Conservation (phyloP, 2,113 vertebrate species). For the Galbula dea region DNA sequence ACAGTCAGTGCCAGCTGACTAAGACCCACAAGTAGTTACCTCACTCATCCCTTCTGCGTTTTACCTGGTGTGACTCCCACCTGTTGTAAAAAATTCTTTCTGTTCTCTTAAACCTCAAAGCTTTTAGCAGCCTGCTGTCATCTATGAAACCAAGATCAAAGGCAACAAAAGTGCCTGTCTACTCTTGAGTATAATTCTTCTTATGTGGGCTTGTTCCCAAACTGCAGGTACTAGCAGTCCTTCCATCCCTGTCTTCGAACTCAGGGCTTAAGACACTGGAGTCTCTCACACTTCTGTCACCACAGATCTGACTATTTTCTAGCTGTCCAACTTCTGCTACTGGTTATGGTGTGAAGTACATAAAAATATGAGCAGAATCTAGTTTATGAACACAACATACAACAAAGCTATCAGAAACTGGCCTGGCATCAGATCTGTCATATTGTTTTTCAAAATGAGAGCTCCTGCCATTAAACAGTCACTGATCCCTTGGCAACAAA, state of each 20-base stretch:
- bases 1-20: background rate
- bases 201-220: background rate
- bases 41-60: background rate
- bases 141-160: conserved; percentile 32
- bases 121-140: conserved; percentile 6
- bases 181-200: conserved; percentile 17
- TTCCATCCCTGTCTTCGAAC: background rate
- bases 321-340: background rate
- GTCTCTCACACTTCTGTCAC: background rate
- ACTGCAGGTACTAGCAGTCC: background rate
- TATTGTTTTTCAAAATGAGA: background rate
- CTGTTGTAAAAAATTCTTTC: background rate
- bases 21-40: background rate
- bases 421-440: background rate
- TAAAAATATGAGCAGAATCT: background rate
- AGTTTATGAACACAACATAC: background rate
- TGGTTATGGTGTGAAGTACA: background rate
- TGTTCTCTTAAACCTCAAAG: background rate
- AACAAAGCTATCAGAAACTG: background rate
- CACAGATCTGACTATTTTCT: background rate
- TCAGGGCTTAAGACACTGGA: background rate
- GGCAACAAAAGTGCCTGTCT: background rate
- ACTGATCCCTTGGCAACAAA: background rate
- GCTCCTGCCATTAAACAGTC: background rate
- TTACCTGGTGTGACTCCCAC: background rate